These are phyloP conservation scores for Acipenser ruthenus DNA, from an alignment of 2,797 vertebrate species.

Conservation along the genomic window DNA sequence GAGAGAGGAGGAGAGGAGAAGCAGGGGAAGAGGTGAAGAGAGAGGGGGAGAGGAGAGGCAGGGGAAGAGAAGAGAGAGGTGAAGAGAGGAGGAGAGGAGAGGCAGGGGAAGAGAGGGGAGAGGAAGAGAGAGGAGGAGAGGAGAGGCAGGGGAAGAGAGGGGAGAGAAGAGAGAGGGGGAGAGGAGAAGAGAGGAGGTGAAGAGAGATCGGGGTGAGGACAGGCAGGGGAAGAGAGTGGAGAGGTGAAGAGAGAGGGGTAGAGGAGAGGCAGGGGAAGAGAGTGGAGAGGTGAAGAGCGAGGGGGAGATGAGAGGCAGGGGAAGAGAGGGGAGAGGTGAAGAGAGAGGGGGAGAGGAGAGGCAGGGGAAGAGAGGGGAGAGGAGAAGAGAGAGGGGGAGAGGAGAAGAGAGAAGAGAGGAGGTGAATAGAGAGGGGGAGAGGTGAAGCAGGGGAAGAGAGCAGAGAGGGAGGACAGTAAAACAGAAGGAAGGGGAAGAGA, in stretches of 20 bases:
- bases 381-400: slow-evolving; percentile 19
- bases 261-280: too few species aligned
- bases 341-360: slow-evolving; percentile 6
- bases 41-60: background rate
- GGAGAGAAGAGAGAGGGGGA: slow-evolving; percentile 20
- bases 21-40: too few species aligned
- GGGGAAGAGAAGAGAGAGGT: too few species aligned
- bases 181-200: slow-evolving; percentile 6
- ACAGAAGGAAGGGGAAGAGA: background rate
- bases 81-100: too few species aligned
- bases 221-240: too few species aligned
- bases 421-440: background rate
- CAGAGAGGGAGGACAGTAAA: too few species aligned
- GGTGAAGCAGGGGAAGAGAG: background rate
- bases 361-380: too few species aligned
- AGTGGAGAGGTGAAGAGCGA: too few species aligned
- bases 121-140: background rate
- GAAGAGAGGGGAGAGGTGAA: background rate
- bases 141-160: too few species aligned
- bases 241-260: too few species aligned
- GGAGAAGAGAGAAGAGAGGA: slow-evolving; percentile 9
- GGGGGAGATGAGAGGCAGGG: too few species aligned
- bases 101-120: background rate
- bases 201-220: too few species aligned
- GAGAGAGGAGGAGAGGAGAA: slow-evolving; percentile 22